Conservation (phyloP, 2,888 invertebrate species). For the Macrophya annulata region DNA sequence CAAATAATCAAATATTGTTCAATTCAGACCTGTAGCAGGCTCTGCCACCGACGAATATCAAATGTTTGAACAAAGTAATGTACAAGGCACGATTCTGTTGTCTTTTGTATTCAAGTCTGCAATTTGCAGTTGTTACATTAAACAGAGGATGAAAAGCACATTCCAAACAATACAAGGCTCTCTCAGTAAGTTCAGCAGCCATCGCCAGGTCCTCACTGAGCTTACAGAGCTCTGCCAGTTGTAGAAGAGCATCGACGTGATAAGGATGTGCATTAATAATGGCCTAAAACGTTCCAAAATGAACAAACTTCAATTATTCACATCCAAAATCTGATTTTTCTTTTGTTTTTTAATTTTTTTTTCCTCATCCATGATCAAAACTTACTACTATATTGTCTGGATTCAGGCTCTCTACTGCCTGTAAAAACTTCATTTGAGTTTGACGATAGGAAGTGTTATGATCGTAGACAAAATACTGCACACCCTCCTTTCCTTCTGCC, state of each 20-base stretch:
- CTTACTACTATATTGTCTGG: conserved; percentile 89
- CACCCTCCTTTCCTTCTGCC: conserved; percentile 78
- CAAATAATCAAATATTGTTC: background rate
- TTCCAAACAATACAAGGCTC: conserved; percentile 89
- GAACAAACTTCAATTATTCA: background rate
- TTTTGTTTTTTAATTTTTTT: background rate
- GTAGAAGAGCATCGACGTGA: conserved; percentile 90
- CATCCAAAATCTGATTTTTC: background rate
- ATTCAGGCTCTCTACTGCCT: conserved; percentile 90
- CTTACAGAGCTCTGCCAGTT: conserved; percentile 90
- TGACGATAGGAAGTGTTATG: conserved; percentile 89
- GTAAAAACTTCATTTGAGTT: conserved; percentile 87
- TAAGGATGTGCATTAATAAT: conserved; percentile 89
- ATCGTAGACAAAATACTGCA: conserved; percentile 87
- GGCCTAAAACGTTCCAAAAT: conserved; percentile 78
- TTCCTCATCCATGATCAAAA: conserved; percentile 55
- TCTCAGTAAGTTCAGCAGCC: conserved; percentile 90
- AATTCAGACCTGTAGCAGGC: conserved; percentile 84
- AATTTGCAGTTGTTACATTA: conserved; percentile 87
- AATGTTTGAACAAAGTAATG: conserved; percentile 90
- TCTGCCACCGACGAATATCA: conserved; percentile 88
- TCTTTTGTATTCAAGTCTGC: conserved; percentile 88
- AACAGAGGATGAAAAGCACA: conserved; percentile 90
- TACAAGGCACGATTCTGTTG: conserved; percentile 92
- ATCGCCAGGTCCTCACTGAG: conserved; percentile 90